Conservation (phyloP, 2,113 vertebrate species). For the Campylomormyrus numenius region DNA sequence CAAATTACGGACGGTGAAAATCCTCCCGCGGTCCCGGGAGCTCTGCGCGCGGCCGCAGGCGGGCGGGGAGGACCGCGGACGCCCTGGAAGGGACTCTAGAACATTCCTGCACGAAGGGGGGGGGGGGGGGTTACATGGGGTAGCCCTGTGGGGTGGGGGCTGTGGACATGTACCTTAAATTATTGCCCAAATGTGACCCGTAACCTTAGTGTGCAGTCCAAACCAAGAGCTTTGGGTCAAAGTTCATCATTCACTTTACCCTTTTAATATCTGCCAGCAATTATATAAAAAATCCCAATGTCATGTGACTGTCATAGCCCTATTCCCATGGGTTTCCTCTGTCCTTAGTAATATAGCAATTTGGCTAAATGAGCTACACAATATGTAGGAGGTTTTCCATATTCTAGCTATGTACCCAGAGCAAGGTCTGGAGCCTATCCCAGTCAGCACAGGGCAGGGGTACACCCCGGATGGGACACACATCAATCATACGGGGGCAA, state of each 20-base stretch:
- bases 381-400: neutral
- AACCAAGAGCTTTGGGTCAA: neutral
- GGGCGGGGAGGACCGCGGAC: neutral
- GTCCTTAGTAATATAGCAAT: neutral
- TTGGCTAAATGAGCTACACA: neutral
- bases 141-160: neutral
- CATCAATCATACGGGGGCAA: neutral
- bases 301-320: neutral
- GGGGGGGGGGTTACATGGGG: neutral
- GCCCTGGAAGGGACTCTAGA: neutral
- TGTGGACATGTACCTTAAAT: neutral
- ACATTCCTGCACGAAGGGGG: neutral
- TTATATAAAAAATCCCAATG: neutral
- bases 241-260: neutral
- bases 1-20: slow-evolving; percentile 14
- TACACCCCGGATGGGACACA: neutral
- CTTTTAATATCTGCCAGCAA: neutral
- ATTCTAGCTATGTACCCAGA: neutral
- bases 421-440: neutral
- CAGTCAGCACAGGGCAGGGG: neutral
- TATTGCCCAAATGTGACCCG: neutral
- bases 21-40: neutral
- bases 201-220: neutral
- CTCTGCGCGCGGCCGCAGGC: neutral
- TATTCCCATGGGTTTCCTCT: neutral